Evolutionary conservation across 2,797 vertebrate genomes (phyloP), one percentile per base, ranked within the genome.

Genomic region (Melanotaenia trifasciata): DNA sequence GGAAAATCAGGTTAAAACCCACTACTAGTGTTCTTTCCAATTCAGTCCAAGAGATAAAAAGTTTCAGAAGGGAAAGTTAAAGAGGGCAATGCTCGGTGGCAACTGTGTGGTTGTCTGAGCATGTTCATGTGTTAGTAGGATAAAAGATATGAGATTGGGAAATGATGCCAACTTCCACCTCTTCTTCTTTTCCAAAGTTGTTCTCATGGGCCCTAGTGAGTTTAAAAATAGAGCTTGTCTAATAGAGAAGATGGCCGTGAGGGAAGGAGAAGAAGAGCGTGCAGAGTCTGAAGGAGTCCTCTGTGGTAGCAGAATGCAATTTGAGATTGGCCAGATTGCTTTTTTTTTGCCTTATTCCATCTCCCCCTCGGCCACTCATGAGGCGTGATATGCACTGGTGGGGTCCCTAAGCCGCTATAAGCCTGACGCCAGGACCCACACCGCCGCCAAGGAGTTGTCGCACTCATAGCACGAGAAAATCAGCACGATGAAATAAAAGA

Each of bases 311-410:
- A 80, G 84, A 90, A 92, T 82, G 87, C 88, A 93, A 94, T 93
- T 93, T 94, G 89, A 93, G 84, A 93, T 90, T 75, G 89, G 79
- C 83, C 83, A 90, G 93, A 94, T 94, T 94, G 91, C 89, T 91
- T 93, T 87, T 90, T 73, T 81, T 64, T 51, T 45, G 6, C 35
- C 32, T 65, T 9, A 11, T 43, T 56, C 38, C 61, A 11, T 65
- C 61, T 64, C 72, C 70, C 66, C 66, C 64, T 78, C 60, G 57
- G 83, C 88, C 74, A 47, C 85, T 92, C 89, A 90, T 87, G 89
- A 91, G 89, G 85, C 76, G 80, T 82, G 86, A 91, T 91, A 87
- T 80, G 90, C 81, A 79, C 89, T 54, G 60, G 36, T 70, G 47
- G 70, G 74, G 84, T 89, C 89, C 88, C 88, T 92, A 90, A 94